A percentile compares a stretch with the other conserved stretches of the same genome.
Conservation (phyloP, 2,113 vertebrate species). For the Pseudonaja textilis region DNA sequence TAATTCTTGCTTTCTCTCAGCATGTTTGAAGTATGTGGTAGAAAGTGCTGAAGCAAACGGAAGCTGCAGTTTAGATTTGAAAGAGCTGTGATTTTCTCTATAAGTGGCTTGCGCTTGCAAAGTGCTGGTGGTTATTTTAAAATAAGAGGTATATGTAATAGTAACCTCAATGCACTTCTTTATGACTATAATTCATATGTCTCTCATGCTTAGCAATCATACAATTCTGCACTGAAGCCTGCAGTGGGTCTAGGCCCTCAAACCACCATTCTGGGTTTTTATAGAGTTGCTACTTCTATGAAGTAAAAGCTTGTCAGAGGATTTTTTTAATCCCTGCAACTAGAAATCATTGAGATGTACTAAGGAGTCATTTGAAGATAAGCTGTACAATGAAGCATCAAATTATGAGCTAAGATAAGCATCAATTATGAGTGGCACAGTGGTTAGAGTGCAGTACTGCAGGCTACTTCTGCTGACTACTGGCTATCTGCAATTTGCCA, state of each 20-base stretch:
- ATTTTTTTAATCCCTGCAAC: neutral
- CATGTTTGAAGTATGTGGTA: neutral
- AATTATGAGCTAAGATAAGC: neutral
- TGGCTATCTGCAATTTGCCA: too few species aligned
- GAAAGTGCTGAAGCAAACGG: neutral
- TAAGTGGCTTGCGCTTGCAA: neutral
- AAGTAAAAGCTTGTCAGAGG: neutral
- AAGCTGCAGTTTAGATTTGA: neutral
- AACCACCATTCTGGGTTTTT: neutral
- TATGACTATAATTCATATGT: neutral
- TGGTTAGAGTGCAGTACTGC: too few species aligned
- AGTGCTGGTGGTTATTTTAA: neutral
- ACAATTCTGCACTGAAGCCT: neutral
- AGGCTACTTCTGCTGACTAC: too few species aligned
- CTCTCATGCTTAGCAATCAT: neutral
- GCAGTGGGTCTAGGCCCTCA: neutral
- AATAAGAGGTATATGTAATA: neutral
- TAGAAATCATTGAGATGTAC: neutral
- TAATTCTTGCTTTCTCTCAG: neutral
- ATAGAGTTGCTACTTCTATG: neutral
- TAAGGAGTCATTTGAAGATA: neutral
- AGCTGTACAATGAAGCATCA: neutral
- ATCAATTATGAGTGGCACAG: too few species aligned
- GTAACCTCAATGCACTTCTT: neutral
- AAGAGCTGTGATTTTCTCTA: neutral